Percentiles rank a stretch among this genome's conserved stretches.
phyloP scores from a whole-genome alignment of 1,140 invertebrate genomes.

The Drosophila mojavensis region DNA sequence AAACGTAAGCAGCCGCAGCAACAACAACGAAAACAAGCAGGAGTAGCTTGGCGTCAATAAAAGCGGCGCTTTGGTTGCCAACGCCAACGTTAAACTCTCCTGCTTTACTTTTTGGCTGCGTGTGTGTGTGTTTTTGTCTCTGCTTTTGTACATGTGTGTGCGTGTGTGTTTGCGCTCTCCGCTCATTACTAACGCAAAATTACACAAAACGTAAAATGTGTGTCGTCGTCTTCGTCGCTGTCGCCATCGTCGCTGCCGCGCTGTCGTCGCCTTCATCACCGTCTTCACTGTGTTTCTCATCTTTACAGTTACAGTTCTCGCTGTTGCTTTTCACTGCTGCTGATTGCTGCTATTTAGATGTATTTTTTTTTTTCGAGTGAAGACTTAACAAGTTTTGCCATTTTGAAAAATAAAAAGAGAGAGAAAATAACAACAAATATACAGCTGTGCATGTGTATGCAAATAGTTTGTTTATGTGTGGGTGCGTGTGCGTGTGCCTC shows the following conservation, averaged over 20 bases:
- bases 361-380: constrained; percentile 5
- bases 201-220: constrained; percentile 53
- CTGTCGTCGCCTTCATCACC: background rate
- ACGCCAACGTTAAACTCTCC: constrained; percentile 24
- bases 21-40: constrained; percentile 22
- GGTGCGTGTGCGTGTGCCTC: constrained; percentile 6
- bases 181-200: constrained; percentile 49
- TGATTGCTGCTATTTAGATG: constrained; percentile 37
- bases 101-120: constrained; percentile 14
- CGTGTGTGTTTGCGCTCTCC: constrained; percentile 26
- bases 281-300: constrained; percentile 20
- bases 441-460: background rate
- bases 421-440: constrained; percentile 9
- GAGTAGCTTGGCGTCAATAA: constrained; percentile 32
- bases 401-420: background rate
- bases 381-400: constrained; percentile 2
- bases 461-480: constrained; percentile 19
- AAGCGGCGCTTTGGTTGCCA: constrained; percentile 41
- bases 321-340: constrained; percentile 39
- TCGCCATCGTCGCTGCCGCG: constrained; percentile 16
- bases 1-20: constrained; percentile 7
- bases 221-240: constrained; percentile 27
- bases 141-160: background rate
- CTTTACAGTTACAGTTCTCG: constrained; percentile 22
- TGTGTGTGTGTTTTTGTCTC: background rate